Evolutionary conservation across 92 coral and sea anemone species (phyloP).

Genomic region (Siderastrea siderea): DNA sequence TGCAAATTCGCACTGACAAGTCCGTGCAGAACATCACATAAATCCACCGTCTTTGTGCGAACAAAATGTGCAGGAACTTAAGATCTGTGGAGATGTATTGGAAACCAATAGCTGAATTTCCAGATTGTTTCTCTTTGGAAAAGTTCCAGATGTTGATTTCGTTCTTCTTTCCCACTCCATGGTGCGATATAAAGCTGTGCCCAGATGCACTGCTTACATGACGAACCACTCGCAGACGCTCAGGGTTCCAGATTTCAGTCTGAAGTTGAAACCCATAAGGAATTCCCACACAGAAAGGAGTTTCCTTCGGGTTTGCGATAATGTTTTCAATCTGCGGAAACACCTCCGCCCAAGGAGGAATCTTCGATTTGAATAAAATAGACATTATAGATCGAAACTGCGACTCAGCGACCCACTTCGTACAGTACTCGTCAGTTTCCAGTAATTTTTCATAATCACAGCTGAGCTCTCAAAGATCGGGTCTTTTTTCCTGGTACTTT

Average conservation of each 20-base stretch:
- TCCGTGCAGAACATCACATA: slow-evolving; percentile 82
- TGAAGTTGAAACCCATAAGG: slow-evolving; percentile 88
- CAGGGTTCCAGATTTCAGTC: slow-evolving; percentile 79
- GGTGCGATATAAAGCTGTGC: slow-evolving; percentile 86
- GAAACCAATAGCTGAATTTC: slow-evolving; percentile 52
- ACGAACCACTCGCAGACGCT: slow-evolving; percentile 65
- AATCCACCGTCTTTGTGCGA: slow-evolving; percentile 82
- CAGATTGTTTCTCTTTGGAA: slow-evolving; percentile 63
- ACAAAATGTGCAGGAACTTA: slow-evolving; percentile 75
- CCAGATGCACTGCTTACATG: slow-evolving; percentile 69
- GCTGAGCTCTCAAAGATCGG: not conserved
- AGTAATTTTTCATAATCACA: not conserved
- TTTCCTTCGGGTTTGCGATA: slow-evolving; percentile 51
- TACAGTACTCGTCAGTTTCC: not conserved
- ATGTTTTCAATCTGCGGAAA: slow-evolving; percentile 54
- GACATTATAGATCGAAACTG: slow-evolving; percentile 17
- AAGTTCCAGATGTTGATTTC: slow-evolving; percentile 89
- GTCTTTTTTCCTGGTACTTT: not conserved
- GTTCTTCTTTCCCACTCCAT: slow-evolving; percentile 91
- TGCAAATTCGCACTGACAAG: slow-evolving; percentile 81
- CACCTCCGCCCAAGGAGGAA: slow-evolving; percentile 77
- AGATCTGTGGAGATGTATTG: slow-evolving; percentile 65
- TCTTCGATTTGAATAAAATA: slow-evolving; percentile 68
- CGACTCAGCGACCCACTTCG: not conserved
- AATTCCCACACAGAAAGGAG: slow-evolving; percentile 49